phyloP scores from a whole-genome alignment of 2,888 invertebrate genomes.

The Bursaphelenchus okinawaensis region DNA sequence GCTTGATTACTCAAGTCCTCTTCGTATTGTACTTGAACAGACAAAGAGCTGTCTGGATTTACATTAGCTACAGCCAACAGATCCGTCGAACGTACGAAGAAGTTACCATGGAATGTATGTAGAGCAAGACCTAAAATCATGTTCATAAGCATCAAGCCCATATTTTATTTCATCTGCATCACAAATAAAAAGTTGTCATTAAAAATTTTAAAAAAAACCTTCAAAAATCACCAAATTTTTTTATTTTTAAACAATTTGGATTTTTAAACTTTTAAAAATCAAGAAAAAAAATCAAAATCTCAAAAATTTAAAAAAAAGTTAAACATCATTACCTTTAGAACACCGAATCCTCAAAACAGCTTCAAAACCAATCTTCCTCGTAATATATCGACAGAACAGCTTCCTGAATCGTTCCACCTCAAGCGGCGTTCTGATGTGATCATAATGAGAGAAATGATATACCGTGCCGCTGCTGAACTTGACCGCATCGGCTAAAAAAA shows the following conservation, averaged over 20 bases:
- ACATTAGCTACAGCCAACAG: constrained; percentile 89
- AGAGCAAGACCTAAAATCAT: constrained; percentile 74
- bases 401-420: constrained; percentile 72
- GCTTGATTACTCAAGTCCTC: constrained; percentile 75
- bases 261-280: background rate
- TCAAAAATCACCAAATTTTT: no score
- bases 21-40: constrained; percentile 90
- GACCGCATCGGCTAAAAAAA: constrained; percentile 70
- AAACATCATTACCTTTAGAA: constrained; percentile 67
- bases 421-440: constrained; percentile 68
- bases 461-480: constrained; percentile 90
- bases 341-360: constrained; percentile 98
- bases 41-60: constrained; percentile 94
- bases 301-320: background rate
- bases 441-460: constrained; percentile 79
- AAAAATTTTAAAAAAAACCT: background rate
- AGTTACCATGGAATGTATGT: constrained; percentile 98
- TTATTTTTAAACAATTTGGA: no score
- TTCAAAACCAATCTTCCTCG: constrained; percentile 94
- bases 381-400: constrained; percentile 79
- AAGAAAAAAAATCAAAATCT: background rate
- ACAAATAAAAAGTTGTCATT: background rate
- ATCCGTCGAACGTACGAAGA: constrained; percentile 96
- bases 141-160: no score
- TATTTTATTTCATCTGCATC: background rate